Evolutionary conservation across 2,113 vertebrate species (phyloP).

Genomic region (Emydura subglobosa): DNA sequence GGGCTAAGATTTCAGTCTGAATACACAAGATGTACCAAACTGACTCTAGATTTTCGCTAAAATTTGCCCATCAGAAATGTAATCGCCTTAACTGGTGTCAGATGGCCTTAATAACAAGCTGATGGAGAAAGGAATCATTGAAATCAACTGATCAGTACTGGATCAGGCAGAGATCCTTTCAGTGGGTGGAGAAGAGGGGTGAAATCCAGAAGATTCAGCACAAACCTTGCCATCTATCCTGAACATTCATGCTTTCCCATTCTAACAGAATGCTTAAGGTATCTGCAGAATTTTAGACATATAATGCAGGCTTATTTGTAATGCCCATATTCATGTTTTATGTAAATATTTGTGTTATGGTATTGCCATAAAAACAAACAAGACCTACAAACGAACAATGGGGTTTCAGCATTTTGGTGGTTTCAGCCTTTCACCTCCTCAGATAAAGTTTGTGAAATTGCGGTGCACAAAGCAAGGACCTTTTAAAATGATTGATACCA

Average conservation of each 20-base stretch:
- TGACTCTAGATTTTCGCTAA: background rate
- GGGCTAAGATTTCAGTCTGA: background rate
- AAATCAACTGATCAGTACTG: background rate
- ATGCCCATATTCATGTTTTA: background rate
- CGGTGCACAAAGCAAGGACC: background rate
- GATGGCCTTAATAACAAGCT: background rate
- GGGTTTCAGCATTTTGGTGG: background rate
- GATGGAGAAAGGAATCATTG: background rate
- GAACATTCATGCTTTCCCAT: background rate
- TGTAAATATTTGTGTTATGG: constrained; percentile 13
- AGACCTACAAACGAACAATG: background rate
- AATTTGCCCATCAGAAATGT: background rate
- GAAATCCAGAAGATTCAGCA: background rate
- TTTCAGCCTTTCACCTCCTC: too few species aligned
- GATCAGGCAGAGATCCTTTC: background rate
- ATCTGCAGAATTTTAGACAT: background rate
- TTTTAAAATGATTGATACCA: background rate
- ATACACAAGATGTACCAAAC: background rate
- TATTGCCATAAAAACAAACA: constrained; percentile 12
- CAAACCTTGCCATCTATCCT: background rate
- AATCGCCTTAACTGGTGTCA: background rate
- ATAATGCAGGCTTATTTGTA: background rate
- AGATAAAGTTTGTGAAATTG: background rate
- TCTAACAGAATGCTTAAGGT: background rate
- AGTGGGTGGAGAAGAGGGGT: too few species aligned